phyloP scores from a whole-genome alignment of 2,113 vertebrate species.

The Poeciliopsis retropinna region DNA sequence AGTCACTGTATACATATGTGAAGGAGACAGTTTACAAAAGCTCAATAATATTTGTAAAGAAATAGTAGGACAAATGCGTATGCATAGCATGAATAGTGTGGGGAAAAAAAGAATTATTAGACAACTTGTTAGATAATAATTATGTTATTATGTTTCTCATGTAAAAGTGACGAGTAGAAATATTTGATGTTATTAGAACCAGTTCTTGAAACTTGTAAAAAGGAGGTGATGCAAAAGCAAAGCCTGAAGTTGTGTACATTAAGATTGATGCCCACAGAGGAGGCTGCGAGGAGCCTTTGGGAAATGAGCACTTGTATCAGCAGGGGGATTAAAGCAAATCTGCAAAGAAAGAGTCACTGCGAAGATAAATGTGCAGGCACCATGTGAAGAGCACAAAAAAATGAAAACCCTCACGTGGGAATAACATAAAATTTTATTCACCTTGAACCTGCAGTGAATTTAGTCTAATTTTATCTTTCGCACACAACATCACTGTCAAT shows the following conservation, averaged over 20 bases:
- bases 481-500: constrained; percentile 55
- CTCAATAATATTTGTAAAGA: not conserved
- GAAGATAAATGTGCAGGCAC: constrained; percentile 82
- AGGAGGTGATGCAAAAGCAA: constrained; percentile 60
- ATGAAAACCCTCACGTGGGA: constrained; percentile 74
- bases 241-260: constrained; percentile 55
- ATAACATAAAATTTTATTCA: constrained; percentile 78
- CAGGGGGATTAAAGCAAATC: constrained; percentile 78
- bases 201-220: constrained; percentile 63
- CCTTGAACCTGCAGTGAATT: constrained; percentile 77
- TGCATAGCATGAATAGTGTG: not conserved
- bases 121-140: not conserved
- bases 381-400: constrained; percentile 74
- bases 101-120: not conserved
- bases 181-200: constrained; percentile 48
- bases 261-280: constrained; percentile 77
- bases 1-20: not conserved
- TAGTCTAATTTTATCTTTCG: constrained; percentile 79
- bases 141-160: constrained; percentile 4
- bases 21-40: not conserved
- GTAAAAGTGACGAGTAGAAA: constrained; percentile 5
- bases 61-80: not conserved
- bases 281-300: constrained; percentile 66
- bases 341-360: constrained; percentile 72
- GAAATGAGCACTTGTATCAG: constrained; percentile 73